Conservation (phyloP, 2,888 invertebrate species). For the Antheraea yamamai region DNA sequence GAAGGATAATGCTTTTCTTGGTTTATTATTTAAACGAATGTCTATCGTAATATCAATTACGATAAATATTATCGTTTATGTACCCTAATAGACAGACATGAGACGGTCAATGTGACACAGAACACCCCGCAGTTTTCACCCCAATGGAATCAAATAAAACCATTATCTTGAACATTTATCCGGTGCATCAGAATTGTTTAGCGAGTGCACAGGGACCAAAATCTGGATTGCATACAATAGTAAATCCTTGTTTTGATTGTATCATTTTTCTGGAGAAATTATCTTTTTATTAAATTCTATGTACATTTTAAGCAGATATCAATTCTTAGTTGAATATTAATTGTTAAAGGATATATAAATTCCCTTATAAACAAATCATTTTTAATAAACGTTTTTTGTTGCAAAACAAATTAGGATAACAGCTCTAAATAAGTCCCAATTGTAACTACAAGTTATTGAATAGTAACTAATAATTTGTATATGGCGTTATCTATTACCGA, state of each 20-base stretch:
- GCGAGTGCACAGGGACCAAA: slow-evolving; percentile 11
- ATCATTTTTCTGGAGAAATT: slow-evolving; percentile 4
- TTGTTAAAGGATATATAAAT: no score
- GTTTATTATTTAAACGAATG: slow-evolving; percentile 13
- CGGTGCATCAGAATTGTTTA: slow-evolving; percentile 31
- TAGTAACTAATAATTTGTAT: no score
- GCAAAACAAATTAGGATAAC: no score
- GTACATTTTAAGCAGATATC: neutral
- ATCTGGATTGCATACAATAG: slow-evolving; percentile 1
- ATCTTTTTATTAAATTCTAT: neutral
- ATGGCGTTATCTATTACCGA: no score
- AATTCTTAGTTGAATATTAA: no score
- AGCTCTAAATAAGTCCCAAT: no score
- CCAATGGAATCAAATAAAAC: slow-evolving; percentile 69
- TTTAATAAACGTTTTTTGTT: no score
- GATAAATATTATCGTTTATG: slow-evolving; percentile 24
- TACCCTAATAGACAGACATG: slow-evolving; percentile 65
- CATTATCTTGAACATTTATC: slow-evolving; percentile 55
- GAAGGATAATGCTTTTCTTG: neutral
- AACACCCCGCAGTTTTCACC: slow-evolving; percentile 57
- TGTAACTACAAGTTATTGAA: no score
- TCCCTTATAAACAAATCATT: no score
- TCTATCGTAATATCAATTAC: slow-evolving; percentile 21
- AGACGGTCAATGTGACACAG: slow-evolving; percentile 67
- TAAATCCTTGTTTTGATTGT: slow-evolving; percentile 5